A percentile compares a stretch with the other conserved stretches of the same genome.
phyloP scores from a whole-genome alignment of 2,797 vertebrate genomes.

The Alosa sapidissima region DNA sequence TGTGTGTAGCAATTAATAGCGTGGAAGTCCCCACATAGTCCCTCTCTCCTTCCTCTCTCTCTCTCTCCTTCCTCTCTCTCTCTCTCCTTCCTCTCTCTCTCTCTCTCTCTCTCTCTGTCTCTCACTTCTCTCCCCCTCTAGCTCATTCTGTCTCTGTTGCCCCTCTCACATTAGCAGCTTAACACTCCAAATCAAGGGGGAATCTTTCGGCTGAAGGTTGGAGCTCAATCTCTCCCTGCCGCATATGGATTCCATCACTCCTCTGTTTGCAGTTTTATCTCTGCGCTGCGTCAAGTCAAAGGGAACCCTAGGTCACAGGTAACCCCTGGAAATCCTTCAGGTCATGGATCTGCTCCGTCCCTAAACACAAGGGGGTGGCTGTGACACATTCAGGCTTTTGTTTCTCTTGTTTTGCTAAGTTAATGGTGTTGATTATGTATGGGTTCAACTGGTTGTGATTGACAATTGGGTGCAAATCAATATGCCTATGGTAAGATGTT shows the following conservation, averaged over 20 bases:
- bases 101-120: slow-evolving; percentile 26
- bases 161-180: slow-evolving; percentile 72
- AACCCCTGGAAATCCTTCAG: neutral
- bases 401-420: neutral
- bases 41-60: neutral
- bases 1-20: slow-evolving; percentile 75
- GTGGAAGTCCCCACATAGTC: slow-evolving; percentile 70
- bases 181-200: slow-evolving; percentile 69
- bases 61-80: slow-evolving; percentile 14
- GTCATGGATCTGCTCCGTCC: neutral
- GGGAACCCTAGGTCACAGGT: slow-evolving; percentile 55
- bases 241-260: slow-evolving; percentile 67
- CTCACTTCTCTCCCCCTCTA: slow-evolving; percentile 28
- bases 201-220: slow-evolving; percentile 63
- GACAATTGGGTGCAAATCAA: neutral
- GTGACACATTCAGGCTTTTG: neutral
- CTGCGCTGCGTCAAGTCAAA: neutral
- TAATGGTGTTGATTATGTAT: neutral
- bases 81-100: slow-evolving; percentile 20
- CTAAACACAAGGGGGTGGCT: neutral
- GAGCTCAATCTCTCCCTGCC: slow-evolving; percentile 71
- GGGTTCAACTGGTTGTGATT: neutral
- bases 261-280: slow-evolving; percentile 83
- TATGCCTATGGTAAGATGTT: neutral
- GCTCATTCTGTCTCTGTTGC: slow-evolving; percentile 39